These are phyloP conservation scores for Gymnobelideus leadbeateri DNA, from an alignment of 2,113 vertebrate species.

Conservation along the genomic window DNA sequence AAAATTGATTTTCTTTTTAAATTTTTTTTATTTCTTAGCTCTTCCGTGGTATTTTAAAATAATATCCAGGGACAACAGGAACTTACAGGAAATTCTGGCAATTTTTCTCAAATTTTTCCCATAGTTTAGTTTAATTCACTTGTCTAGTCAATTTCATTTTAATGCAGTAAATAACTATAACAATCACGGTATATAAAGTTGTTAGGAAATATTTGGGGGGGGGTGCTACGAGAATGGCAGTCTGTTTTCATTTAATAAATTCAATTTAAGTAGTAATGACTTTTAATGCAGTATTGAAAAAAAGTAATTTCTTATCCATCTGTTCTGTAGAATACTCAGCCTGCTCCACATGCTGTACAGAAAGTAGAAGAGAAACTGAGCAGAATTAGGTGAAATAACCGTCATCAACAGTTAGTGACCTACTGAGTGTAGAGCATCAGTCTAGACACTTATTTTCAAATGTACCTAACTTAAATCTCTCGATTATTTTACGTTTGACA, in stretches of 20 bases:
- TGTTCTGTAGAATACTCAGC: constrained; percentile 38
- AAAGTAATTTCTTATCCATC: constrained; percentile 33
- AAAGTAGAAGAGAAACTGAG: constrained; percentile 20
- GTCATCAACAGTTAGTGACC: not conserved
- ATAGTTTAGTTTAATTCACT: constrained; percentile 9
- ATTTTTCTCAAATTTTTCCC: constrained; percentile 36
- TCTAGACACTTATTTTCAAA: constrained; percentile 51
- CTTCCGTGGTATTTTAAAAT: constrained; percentile 48
- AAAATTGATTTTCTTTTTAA: constrained; percentile 50
- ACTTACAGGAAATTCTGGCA: constrained; percentile 29
- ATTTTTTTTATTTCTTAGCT: constrained; percentile 35
- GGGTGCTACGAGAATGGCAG: constrained; percentile 4
- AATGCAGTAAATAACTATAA: constrained; percentile 37
- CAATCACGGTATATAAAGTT: constrained; percentile 33
- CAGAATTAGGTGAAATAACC: constrained; percentile 16
- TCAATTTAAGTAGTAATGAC: constrained; percentile 45
- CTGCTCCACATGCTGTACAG: constrained; percentile 28
- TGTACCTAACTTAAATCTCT: constrained; percentile 66
- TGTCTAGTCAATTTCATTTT: constrained; percentile 50
- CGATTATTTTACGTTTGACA: constrained; percentile 63
- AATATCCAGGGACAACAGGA: constrained; percentile 13
- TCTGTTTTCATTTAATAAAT: constrained; percentile 48
- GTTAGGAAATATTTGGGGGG: constrained; percentile 22
- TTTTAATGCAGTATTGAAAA: constrained; percentile 49
- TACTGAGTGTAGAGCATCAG: not conserved